A percentile compares a stretch with the other conserved stretches of the same genome.
These are phyloP conservation scores for Vespertilio murinus DNA, from an alignment of 2,797 vertebrate species.

Conservation along the genomic window DNA sequence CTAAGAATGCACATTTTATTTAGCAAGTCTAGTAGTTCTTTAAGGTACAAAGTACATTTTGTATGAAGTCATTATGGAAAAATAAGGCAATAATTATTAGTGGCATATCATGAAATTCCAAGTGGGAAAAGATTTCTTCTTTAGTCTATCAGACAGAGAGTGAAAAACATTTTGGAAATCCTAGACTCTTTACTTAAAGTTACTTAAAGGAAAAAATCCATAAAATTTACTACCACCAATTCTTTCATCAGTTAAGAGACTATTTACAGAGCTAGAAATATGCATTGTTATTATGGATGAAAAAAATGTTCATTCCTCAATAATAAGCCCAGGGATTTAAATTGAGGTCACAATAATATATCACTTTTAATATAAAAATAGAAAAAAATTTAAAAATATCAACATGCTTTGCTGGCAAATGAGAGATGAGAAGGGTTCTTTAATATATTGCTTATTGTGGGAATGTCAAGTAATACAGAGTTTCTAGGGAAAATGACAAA, in stretches of 20 bases:
- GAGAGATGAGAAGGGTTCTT: background rate
- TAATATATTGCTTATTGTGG: background rate
- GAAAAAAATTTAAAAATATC: background rate
- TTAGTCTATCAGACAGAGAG: background rate
- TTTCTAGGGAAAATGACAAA: background rate
- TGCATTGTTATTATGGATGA: background rate
- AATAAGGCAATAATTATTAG: background rate
- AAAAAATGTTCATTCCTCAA: background rate
- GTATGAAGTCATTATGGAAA: constrained; percentile 16
- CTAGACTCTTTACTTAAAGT: background rate
- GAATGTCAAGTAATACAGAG: background rate
- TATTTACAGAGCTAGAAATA: background rate
- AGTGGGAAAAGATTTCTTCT: background rate
- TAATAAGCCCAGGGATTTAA: background rate
- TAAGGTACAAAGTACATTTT: background rate
- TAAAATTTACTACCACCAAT: background rate
- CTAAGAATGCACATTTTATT: background rate
- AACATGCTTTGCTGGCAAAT: background rate
- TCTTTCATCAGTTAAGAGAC: background rate
- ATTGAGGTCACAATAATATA: background rate
- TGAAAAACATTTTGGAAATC: background rate
- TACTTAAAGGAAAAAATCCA: background rate
- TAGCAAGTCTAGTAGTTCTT: background rate
- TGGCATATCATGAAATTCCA: constrained; percentile 3
- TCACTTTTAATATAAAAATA: background rate